Conservation (phyloP, 1,140 invertebrate species). For the Diorhabda elongata region DNA sequence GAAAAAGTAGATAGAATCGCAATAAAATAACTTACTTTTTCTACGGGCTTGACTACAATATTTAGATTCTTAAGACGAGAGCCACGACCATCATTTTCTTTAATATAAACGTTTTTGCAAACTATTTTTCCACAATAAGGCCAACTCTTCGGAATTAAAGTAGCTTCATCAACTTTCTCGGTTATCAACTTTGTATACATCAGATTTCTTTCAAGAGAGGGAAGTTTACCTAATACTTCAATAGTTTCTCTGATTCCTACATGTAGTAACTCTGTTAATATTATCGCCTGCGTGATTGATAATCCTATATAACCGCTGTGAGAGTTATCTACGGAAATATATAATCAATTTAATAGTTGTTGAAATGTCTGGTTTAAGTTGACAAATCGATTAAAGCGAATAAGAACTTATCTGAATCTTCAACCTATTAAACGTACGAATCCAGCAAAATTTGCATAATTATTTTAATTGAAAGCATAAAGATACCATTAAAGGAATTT, state of each 20-base stretch:
- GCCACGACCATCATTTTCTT: conserved; percentile 51
- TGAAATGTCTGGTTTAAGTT: neutral
- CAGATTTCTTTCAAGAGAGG: conserved; percentile 73
- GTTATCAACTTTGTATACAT: conserved; percentile 69
- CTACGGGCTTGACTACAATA: conserved; percentile 57
- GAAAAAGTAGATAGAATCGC: no score
- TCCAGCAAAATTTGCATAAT: neutral
- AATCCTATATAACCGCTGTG: conserved; percentile 68
- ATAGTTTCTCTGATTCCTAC: conserved; percentile 76
- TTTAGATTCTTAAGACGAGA: conserved; percentile 68
- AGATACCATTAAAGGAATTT: neutral
- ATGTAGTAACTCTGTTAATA: conserved; percentile 76
- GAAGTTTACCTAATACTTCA: conserved; percentile 69
- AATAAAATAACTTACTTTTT: conserved; percentile 55
- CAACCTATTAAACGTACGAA: neutral
- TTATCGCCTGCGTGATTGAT: conserved; percentile 78
- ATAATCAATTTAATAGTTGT: neutral
- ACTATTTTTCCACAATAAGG: conserved; percentile 63
- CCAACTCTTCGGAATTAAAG: conserved; percentile 58
- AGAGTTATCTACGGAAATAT: conserved; percentile 41
- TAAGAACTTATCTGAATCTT: neutral
- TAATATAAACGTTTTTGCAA: conserved; percentile 61
- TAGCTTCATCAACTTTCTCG: conserved; percentile 56
- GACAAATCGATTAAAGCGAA: neutral
- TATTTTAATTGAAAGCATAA: neutral